phyloP scores from a whole-genome alignment of 2,797 vertebrate species.

The Nasua narica region DNA sequence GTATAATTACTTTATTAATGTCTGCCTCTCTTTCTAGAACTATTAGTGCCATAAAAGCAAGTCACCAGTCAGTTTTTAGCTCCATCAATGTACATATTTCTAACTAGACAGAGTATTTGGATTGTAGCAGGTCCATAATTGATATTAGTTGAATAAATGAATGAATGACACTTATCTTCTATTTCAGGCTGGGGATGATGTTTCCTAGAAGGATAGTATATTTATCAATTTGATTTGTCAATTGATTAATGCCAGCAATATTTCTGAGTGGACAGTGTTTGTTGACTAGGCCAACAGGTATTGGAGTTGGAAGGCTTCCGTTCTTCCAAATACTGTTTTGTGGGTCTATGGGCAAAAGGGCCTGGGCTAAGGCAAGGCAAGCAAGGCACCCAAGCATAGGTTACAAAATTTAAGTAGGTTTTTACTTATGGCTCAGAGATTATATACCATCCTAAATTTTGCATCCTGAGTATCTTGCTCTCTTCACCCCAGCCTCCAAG shows the following conservation, averaged over 20 bases:
- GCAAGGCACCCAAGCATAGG: neutral
- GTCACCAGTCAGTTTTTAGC: neutral
- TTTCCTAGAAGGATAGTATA: neutral
- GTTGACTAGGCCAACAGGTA: neutral
- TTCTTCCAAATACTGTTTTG: neutral
- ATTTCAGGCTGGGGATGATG: neutral
- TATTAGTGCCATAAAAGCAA: neutral
- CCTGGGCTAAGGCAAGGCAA: neutral
- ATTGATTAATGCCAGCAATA: neutral
- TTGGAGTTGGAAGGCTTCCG: neutral
- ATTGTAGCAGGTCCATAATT: neutral
- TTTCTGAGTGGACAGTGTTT: neutral
- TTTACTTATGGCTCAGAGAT: neutral
- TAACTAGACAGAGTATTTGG: neutral
- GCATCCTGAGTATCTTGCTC: neutral
- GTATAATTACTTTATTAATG: neutral
- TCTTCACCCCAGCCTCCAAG: neutral
- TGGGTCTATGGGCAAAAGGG: neutral
- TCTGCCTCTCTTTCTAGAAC: neutral
- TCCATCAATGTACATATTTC: neutral
- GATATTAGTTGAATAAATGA: neutral
- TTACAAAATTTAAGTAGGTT: neutral
- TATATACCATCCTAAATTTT: neutral
- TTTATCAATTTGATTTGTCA: neutral
- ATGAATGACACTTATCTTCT: neutral